Conservation (phyloP, 2,113 vertebrate genomes). For the Micromys minutus region DNA sequence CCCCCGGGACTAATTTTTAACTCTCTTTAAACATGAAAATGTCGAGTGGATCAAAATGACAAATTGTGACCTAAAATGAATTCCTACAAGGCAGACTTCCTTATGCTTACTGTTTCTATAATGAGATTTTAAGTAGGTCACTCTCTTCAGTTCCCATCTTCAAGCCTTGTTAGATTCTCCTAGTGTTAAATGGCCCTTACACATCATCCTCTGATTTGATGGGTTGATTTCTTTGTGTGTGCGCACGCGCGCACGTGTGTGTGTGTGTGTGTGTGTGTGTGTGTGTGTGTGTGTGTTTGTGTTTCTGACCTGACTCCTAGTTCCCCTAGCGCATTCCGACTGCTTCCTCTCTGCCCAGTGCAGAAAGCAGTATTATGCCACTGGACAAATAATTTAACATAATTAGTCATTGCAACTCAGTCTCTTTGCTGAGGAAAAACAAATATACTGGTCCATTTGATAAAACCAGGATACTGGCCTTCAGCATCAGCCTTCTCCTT, state of each 20-base stretch:
- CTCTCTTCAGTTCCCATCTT: constrained; percentile 33
- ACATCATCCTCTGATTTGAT: constrained; percentile 27
- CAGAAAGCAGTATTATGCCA: constrained; percentile 15
- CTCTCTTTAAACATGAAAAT: constrained; percentile 41
- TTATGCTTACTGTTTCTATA: constrained; percentile 43
- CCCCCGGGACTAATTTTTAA: neutral
- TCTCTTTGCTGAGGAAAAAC: constrained; percentile 17
- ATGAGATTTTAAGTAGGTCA: constrained; percentile 37
- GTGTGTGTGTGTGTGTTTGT: neutral
- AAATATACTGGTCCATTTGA: constrained; percentile 23
- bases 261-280: neutral
- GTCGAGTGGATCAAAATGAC: neutral
- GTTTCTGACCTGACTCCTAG: neutral
- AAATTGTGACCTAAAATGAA: neutral
- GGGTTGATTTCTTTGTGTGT: constrained; percentile 40
- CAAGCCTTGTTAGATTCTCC: constrained; percentile 33
- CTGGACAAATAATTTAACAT: constrained; percentile 58
- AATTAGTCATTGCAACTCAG: constrained; percentile 49
- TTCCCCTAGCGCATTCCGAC: neutral
- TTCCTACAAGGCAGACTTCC: constrained; percentile 7
- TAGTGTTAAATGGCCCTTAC: constrained; percentile 2
- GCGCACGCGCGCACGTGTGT: too few relatives aligned
- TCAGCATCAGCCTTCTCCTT: neutral
- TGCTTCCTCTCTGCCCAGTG: constrained; percentile 32
- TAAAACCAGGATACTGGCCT: neutral